phyloP scores from a whole-genome alignment of 2,888 invertebrate species.

The Philonicus albiceps region DNA sequence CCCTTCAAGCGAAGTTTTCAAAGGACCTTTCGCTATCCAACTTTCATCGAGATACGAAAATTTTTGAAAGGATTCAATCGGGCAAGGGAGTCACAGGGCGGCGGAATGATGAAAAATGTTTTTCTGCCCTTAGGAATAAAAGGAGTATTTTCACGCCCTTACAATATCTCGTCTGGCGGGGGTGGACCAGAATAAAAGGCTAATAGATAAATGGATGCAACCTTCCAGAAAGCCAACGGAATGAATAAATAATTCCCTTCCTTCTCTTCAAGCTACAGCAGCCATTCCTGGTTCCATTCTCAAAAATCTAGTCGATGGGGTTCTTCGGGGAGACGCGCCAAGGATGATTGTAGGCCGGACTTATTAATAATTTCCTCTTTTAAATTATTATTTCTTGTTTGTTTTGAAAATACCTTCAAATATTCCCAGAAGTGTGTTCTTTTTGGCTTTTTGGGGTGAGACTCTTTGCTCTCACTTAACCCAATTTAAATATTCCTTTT shows the following conservation, averaged over 20 bases:
- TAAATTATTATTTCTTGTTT: background rate
- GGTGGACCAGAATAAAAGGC: background rate
- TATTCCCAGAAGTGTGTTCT: background rate
- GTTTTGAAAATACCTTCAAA: background rate
- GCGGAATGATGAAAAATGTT: background rate
- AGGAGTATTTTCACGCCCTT: background rate
- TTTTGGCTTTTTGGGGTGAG: background rate
- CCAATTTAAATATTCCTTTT: background rate
- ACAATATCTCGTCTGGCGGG: background rate
- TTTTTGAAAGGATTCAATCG: background rate
- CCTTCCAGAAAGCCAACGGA: background rate
- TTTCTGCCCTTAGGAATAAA: background rate
- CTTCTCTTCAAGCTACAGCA: background rate
- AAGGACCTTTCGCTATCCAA: background rate
- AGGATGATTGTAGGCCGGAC: background rate
- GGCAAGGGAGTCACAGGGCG: background rate
- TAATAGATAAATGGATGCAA: background rate
- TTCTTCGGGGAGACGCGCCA: background rate
- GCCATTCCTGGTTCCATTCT: background rate
- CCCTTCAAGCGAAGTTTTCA: background rate
- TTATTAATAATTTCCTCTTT: background rate
- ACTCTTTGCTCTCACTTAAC: background rate
- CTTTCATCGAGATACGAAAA: background rate
- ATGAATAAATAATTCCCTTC: background rate
- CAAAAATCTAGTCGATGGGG: background rate